Evolutionary conservation across 2,113 vertebrate genomes (phyloP).

Genomic region (Lepus timidus): DNA sequence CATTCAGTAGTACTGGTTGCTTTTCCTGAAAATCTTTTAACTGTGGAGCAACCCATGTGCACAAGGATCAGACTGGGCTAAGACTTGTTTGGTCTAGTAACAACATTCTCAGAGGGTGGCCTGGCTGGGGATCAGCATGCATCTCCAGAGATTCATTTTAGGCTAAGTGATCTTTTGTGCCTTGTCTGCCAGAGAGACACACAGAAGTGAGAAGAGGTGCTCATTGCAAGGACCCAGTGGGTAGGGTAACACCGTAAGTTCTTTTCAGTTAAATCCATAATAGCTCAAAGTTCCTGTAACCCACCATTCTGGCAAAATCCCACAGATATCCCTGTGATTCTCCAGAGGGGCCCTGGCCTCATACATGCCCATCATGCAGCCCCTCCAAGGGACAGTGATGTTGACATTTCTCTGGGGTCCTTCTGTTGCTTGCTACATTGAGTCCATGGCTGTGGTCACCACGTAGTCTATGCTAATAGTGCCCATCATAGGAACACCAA

Average conservation of each 20-base stretch:
- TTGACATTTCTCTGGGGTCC: neutral
- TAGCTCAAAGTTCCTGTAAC: neutral
- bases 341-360: neutral
- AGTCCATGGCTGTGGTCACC: neutral
- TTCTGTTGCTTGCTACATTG: neutral
- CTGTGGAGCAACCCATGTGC: slow-evolving; percentile 12
- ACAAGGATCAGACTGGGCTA: neutral
- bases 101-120: slow-evolving; percentile 36
- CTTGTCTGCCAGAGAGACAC: neutral
- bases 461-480: neutral
- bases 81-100: neutral
- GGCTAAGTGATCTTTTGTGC: neutral
- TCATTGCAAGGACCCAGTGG: neutral
- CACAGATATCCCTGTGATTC: neutral
- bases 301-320: neutral
- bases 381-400: neutral
- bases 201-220: neutral
- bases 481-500: neutral
- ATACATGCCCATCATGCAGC: neutral
- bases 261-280: slow-evolving; percentile 31
- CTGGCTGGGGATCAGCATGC: neutral
- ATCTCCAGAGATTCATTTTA: slow-evolving; percentile 13
- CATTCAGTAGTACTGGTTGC: neutral
- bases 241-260: neutral
- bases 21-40: slow-evolving; percentile 36